Evolutionary conservation across 2,888 invertebrate species (phyloP), one percentile per base, ranked within the genome.

Genomic region (Apoderus coryli): DNA sequence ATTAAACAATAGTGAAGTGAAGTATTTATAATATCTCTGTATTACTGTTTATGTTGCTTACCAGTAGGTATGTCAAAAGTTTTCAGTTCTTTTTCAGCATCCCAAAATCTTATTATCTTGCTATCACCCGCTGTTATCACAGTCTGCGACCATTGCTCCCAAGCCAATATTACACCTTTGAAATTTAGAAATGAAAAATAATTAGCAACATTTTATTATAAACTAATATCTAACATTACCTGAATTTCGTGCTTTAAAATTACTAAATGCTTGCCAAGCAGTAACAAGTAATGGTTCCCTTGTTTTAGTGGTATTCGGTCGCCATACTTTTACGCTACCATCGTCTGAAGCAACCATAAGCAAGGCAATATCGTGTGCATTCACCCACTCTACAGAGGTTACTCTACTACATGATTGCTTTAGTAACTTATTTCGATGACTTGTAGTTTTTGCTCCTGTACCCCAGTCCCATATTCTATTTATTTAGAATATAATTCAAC

Each of bases 391-490:
- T 35, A 92, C 63, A 31, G 84, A 67, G 4, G 86, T 79, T 32
- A 93, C 76, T 41, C 78, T 72, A 9, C 76, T 68, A 39, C 52
- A 48, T 44, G 57, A 36, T 16, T 37, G 45, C 45, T 55, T 56
- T 22, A 48, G 38, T 56, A 66, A 47, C 63, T 67, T 60, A 34
- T 68, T 67, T 44, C 62, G 54, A 31, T 70, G 72, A 47, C 68
- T 67, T 32, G 70, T 71, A 31, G 78, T 62, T 58, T 73, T 76
- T 10, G 73, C 69, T 31, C 74, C 77, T 31, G 72, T 72, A 46
- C 78, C 77, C 76, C 80, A 84, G 55, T 85, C 81, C 79, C 81
- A 84, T 43, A 84, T 68, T 6, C 80, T 79, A 47, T n/a, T n/a
- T n/a, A n/a, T n/a, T n/a, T n/a, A n/a, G n/a, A n/a, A n/a, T n/a